Evolutionary conservation across 2,113 vertebrate species (phyloP), one percentile per base, ranked within the genome.

Genomic region (Brachyistius frenatus): DNA sequence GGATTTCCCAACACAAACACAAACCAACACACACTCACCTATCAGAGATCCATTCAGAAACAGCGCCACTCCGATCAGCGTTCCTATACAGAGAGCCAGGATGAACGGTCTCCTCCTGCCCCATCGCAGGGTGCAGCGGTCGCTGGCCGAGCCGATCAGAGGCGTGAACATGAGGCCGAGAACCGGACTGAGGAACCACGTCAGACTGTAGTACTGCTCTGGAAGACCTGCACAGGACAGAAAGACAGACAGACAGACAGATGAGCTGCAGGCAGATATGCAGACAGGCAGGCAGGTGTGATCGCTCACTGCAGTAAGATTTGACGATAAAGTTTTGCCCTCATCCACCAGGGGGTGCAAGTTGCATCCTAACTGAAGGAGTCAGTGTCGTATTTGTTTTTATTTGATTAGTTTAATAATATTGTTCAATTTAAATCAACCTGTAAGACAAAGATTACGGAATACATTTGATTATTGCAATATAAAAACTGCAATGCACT

Each of bases 131-230:
- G 97, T 97, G 90, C 98, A 99, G 86, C 97, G 97, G 93, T 99
- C 98, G 16, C 98, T 99, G 33, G 98, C 97, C 0, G 98, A 99
- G 65, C 98, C 98, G 0, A 99, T 98, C 81, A 99, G 93, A 0
- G 97, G 98, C 4, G 97, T 98, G 94, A 97, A 99, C 87, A 99
- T 95, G 90, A 99, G 94, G 71, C 97, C 97, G 5, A 99, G 96
- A 81, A 99, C 94, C 0, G 98, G 98, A 90, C 98, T 99, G 72
- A 99, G 96, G 95, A 99, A 97, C 98, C 98, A 99, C 0, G 98
- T 98, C 89, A 99, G 95, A 81, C 98, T 99, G 96, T 99, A 98
- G 95, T 99, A 99, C 88, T 99, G 97, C 90, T 99, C 97, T 87
- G 98, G 97, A 93, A 99, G 98, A 96, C 98, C 98, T 99, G 92